These are phyloP conservation scores for Caretta caretta DNA, from an alignment of 2,113 vertebrate genomes.

Conservation along the genomic window DNA sequence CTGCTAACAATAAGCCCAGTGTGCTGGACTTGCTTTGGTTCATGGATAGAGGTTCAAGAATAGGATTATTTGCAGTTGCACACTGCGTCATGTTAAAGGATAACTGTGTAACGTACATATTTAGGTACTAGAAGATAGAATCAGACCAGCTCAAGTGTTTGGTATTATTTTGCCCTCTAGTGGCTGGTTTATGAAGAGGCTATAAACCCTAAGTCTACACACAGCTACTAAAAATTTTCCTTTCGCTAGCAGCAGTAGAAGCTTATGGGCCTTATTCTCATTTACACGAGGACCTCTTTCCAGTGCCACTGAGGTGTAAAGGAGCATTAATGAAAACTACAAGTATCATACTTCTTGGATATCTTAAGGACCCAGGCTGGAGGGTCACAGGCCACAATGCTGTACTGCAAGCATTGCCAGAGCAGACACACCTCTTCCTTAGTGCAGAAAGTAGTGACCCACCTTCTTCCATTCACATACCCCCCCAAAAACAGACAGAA, in stretches of 20 bases:
- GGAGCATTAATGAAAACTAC: background rate
- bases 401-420: background rate
- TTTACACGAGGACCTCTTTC: background rate
- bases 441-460: accelerated
- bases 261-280: background rate
- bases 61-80: background rate
- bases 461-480: background rate
- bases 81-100: background rate
- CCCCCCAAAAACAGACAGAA: background rate
- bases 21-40: background rate
- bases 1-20: background rate
- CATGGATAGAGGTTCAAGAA: background rate
- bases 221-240: accelerated
- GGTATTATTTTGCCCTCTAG: conserved; percentile 64
- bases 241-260: background rate
- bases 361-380: background rate
- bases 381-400: background rate
- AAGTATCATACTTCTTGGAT: background rate
- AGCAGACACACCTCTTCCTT: background rate
- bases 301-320: background rate
- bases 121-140: background rate
- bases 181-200: conserved; percentile 36
- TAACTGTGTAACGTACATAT: background rate
- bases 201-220: background rate
- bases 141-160: background rate